A percentile compares a stretch with the other conserved stretches of the same genome.
phyloP scores from a whole-genome alignment of 2,113 vertebrate genomes.

The Asarcornis scutulata region DNA sequence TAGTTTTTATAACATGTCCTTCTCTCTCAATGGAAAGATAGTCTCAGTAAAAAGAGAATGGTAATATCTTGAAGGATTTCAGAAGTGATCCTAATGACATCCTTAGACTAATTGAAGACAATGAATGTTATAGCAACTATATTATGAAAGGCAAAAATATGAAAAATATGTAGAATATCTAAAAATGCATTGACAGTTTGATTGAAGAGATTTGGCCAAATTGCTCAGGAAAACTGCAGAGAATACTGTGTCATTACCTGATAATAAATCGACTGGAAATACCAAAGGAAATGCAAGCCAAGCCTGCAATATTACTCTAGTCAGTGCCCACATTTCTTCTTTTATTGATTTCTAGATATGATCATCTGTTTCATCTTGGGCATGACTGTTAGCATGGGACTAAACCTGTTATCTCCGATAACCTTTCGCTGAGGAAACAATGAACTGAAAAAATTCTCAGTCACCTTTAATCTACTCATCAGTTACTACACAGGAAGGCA shows the following conservation, averaged over 20 bases:
- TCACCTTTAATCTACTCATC: constrained; percentile 32
- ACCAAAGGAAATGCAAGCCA: constrained; percentile 11
- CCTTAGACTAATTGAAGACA: not conserved
- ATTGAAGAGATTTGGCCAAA: constrained; percentile 17
- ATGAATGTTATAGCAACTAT: not conserved
- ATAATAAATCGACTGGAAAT: constrained; percentile 20
- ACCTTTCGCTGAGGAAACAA: constrained; percentile 14
- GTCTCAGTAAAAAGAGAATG: not conserved
- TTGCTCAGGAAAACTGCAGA: not conserved
- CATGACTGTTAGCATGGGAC: not conserved
- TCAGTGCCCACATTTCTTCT: not conserved
- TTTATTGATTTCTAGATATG: constrained; percentile 55
- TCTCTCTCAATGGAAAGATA: not conserved
- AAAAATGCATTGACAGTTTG: constrained; percentile 17
- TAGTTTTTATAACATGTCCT: not conserved
- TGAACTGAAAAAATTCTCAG: constrained; percentile 21
- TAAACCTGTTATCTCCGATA: constrained; percentile 25
- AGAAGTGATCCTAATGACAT: not conserved
- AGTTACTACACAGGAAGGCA: not conserved
- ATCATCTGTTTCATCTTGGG: constrained; percentile 4
- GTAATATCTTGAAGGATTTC: constrained; percentile 9
- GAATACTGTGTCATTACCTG: not conserved
- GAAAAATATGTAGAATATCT: not conserved
- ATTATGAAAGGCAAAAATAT: not conserved
- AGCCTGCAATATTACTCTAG: constrained; percentile 10